Percentiles rank a stretch among this genome's conserved stretches.
phyloP scores from a whole-genome alignment of 2,888 invertebrate species.

The Arrhopalites spinosus region DNA sequence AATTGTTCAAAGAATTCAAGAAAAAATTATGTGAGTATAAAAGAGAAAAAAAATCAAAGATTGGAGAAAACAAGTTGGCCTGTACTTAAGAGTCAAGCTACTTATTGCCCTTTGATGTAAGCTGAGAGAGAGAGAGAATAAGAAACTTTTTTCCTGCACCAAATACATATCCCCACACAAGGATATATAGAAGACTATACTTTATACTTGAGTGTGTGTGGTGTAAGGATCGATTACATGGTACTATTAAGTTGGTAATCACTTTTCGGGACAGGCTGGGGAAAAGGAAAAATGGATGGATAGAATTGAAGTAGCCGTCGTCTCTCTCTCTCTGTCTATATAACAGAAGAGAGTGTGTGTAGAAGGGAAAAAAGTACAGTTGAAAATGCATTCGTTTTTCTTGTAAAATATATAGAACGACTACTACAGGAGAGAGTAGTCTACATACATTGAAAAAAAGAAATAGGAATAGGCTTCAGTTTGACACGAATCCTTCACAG shows the following conservation, averaged over 20 bases:
- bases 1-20: too few relatives aligned
- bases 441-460: slow-evolving; percentile 18
- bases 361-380: slow-evolving; percentile 2
- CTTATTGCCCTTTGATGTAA: neutral
- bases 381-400: neutral
- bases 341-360: neutral
- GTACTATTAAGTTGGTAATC: slow-evolving; percentile 39
- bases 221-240: slow-evolving; percentile 37
- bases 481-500: slow-evolving; percentile 43
- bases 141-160: too few relatives aligned
- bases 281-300: slow-evolving; percentile 39
- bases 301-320: slow-evolving; percentile 31
- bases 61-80: too few relatives aligned
- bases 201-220: slow-evolving; percentile 27
- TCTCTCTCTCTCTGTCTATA: neutral
- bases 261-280: slow-evolving; percentile 38
- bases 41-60: too few relatives aligned
- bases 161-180: too few relatives aligned
- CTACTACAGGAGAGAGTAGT: slow-evolving; percentile 12
- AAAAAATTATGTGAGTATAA: too few relatives aligned
- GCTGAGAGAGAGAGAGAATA: neutral
- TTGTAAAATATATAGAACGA: neutral
- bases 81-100: too few relatives aligned
- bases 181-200: too few relatives aligned
- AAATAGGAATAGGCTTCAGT: slow-evolving; percentile 35